phyloP scores from a whole-genome alignment of 2,888 invertebrate species.

The Hyposoter didymator region DNA sequence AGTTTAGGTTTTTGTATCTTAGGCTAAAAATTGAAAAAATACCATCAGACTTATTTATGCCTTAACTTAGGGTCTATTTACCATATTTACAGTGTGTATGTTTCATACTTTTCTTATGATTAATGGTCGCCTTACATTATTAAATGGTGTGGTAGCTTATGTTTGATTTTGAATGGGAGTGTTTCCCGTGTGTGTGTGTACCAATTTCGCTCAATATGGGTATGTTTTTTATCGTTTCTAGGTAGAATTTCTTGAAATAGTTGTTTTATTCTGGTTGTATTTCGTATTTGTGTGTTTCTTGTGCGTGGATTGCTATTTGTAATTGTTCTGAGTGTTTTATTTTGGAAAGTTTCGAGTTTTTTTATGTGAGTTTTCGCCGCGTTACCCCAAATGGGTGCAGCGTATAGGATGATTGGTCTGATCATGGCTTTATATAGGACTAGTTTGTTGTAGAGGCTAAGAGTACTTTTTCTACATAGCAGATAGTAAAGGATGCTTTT shows the following conservation, averaged over 20 bases:
- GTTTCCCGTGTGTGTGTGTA: not conserved
- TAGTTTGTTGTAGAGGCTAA: conserved; percentile 36
- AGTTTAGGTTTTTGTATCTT: too few species aligned
- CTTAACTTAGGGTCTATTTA: not conserved
- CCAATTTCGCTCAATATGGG: not conserved
- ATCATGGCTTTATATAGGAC: conserved; percentile 41
- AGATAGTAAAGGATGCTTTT: conserved; percentile 3
- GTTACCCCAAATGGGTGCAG: conserved; percentile 44
- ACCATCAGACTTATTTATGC: too few species aligned
- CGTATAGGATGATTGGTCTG: conserved; percentile 45
- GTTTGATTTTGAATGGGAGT: conserved; percentile 15
- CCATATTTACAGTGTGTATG: not conserved
- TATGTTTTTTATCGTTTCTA: not conserved
- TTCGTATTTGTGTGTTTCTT: not conserved
- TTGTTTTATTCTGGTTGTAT: not conserved
- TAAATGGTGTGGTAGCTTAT: conserved; percentile 37
- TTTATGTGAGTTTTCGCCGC: conserved; percentile 23
- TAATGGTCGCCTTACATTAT: conserved; percentile 8
- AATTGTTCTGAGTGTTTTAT: conserved; percentile 47
- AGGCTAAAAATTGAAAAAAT: too few species aligned
- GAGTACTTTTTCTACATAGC: conserved; percentile 1
- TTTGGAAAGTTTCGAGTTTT: conserved; percentile 35
- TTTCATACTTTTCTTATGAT: not conserved
- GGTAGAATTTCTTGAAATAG: conserved; percentile 12
- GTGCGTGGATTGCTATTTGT: not conserved